phyloP scores from a whole-genome alignment of 2,113 vertebrate species.

The Rhipidura dahli region DNA sequence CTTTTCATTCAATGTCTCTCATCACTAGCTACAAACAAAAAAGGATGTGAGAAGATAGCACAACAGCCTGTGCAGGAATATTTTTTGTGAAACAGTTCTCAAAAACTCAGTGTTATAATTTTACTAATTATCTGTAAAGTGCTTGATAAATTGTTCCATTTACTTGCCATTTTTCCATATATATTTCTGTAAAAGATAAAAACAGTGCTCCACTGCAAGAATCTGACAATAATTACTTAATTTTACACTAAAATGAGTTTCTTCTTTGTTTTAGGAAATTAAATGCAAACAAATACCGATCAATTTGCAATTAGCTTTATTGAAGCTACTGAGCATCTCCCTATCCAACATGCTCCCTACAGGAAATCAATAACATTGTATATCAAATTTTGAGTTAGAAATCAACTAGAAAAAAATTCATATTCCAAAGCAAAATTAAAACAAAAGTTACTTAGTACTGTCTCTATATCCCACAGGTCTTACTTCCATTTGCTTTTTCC shows the following conservation, averaged over 20 bases:
- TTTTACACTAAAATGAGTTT: neutral
- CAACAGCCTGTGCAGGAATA: neutral
- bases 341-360: neutral
- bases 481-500: neutral
- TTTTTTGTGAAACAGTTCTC: neutral
- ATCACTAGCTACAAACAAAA: neutral
- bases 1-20: neutral
- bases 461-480: neutral
- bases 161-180: neutral
- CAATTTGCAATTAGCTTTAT: neutral
- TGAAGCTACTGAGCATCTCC: neutral
- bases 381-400: neutral
- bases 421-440: neutral
- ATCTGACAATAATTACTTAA: neutral
- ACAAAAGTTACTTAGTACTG: neutral
- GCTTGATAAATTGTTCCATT: neutral
- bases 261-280: neutral
- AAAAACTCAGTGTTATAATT: neutral
- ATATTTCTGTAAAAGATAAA: neutral
- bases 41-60: accelerated
- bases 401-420: neutral
- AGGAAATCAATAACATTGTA: neutral
- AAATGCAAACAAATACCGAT: neutral
- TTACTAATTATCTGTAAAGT: neutral
- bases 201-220: neutral